Conservation (phyloP, 64 coral and sea anemone species). For the Pachyseris speciosa region DNA sequence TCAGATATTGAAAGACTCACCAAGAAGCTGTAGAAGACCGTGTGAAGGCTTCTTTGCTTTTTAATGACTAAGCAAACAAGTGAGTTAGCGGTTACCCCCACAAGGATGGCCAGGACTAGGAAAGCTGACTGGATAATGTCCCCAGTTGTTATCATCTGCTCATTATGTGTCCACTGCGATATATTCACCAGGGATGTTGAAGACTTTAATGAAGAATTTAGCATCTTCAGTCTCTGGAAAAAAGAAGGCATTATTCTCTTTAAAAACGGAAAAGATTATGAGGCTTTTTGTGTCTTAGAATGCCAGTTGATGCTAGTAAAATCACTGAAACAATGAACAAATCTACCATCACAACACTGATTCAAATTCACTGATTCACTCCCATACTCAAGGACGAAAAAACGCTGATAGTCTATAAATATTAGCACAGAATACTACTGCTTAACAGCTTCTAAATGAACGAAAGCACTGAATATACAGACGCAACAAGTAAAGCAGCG, state of each 20-base stretch:
- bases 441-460: no score
- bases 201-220: constrained; percentile 8
- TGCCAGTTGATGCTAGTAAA: no score
- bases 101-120: constrained; percentile 63
- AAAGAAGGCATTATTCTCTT: not conserved
- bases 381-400: no score
- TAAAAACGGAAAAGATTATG: no score
- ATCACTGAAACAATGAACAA: no score
- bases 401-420: no score
- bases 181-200: not conserved
- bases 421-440: no score
- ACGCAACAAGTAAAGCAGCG: no score
- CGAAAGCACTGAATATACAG: no score
- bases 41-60: constrained; percentile 68
- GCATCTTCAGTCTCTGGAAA: constrained; percentile 10
- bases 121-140: constrained; percentile 37
- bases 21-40: constrained; percentile 83
- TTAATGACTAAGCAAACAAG: constrained; percentile 86
- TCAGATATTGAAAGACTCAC: constrained; percentile 89
- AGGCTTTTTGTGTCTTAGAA: no score
- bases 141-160: not conserved
- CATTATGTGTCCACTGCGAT: not conserved
- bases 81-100: constrained; percentile 68
- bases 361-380: no score
- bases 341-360: no score